phyloP scores from a whole-genome alignment of 2,888 invertebrate genomes.

The Coleophora flavipennella region DNA sequence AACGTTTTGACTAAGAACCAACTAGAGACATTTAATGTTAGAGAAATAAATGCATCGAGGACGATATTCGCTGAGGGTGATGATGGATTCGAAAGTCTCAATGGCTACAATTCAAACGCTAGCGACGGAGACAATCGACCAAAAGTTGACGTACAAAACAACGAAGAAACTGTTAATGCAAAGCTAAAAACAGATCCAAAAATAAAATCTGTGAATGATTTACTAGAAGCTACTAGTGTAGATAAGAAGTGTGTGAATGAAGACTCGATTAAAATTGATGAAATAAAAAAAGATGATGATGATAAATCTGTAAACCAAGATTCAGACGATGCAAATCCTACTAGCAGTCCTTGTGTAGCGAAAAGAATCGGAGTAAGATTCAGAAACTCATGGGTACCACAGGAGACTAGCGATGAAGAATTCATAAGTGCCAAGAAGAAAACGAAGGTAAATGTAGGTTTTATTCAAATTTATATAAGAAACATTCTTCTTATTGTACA shows the following conservation, averaged over 20 bases:
- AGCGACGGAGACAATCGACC: conserved; percentile 60
- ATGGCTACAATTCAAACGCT: conserved; percentile 83
- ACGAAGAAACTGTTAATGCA: too few relatives aligned
- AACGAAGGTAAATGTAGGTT: conserved; percentile 10
- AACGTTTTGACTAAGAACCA: conserved; percentile 59
- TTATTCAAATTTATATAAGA: too few relatives aligned
- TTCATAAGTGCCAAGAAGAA: conserved; percentile 43
- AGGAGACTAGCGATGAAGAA: conserved; percentile 53
- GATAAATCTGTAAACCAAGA: conserved; percentile 48
- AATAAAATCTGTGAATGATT: conserved; percentile 9
- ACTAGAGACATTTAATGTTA: conserved; percentile 55
- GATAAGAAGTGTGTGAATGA: conserved; percentile 28
- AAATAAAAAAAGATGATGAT: conserved; percentile 37
- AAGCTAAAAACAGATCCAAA: conserved; percentile 19
- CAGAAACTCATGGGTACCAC: conserved; percentile 49
- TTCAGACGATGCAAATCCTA: conserved; percentile 44
- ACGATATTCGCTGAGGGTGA: conserved; percentile 73
- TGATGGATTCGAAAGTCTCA: conserved; percentile 89
- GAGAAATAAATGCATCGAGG: conserved; percentile 36
- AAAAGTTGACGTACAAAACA: conserved; percentile 18
- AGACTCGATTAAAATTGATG: background rate
- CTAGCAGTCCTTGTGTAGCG: conserved; percentile 38
- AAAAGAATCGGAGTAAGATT: conserved; percentile 56
- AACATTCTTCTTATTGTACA: too few relatives aligned
- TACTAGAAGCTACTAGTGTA: conserved; percentile 18